Conservation (phyloP, 92 coral and sea anemone genomes). For the Epizoanthus illoricatus region DNA sequence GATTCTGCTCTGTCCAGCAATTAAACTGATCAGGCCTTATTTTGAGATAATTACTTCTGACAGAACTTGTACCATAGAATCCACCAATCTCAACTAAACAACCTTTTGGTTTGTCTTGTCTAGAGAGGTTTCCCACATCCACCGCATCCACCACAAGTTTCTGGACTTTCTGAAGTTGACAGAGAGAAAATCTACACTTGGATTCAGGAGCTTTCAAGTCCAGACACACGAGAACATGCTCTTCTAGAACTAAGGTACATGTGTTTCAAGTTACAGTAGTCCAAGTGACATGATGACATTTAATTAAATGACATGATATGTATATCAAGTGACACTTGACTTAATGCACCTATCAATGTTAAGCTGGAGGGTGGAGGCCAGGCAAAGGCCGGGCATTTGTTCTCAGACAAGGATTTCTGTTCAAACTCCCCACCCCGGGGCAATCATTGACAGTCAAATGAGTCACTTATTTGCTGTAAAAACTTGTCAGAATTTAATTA, state of each 20-base stretch:
- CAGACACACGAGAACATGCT: constrained; percentile 98
- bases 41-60: too few species aligned
- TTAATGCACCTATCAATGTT: too few species aligned
- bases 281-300: neutral
- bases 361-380: too few species aligned
- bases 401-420: too few species aligned
- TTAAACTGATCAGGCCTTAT: neutral
- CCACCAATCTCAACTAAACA: neutral
- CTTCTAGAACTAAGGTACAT: constrained; percentile 91
- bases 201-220: constrained; percentile 93
- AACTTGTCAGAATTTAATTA: too few species aligned
- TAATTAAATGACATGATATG: too few species aligned
- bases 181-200: constrained; percentile 94
- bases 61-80: too few species aligned
- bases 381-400: too few species aligned
- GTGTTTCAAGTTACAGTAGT: neutral
- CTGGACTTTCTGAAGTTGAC: constrained; percentile 90
- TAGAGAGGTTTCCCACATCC: constrained; percentile 88
- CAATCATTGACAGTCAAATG: too few species aligned
- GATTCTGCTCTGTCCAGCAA: neutral
- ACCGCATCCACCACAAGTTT: constrained; percentile 79
- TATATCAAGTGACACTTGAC: too few species aligned
- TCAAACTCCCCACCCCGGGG: too few species aligned
- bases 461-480: too few species aligned
- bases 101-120: neutral